Base-by-base conservation (phyloP, 2,113 vertebrate genomes). In the Laticauda laticaudata region DNA sequence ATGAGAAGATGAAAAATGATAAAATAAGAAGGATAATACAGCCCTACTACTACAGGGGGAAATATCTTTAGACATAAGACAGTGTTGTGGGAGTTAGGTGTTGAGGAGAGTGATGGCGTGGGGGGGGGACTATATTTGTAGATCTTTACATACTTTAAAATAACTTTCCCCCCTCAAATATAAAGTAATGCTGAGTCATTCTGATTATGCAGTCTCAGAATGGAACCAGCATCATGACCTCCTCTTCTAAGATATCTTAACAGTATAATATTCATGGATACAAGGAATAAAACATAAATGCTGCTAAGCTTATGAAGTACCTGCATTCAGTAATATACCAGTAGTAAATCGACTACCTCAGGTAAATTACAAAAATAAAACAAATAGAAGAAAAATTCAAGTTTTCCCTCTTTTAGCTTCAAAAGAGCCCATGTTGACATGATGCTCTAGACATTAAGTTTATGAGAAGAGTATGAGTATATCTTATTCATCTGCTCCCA, bases 401-500 rank as follows among this genome's bases (percentile, higher is more conserved):
- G 5, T 89, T 39, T 94, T 0, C 15, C 12, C n/a, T 24, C 7
- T 94, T 55, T 26, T 45, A 94, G 61, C 3, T 1, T 93, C 43
- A 5, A 90, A 95, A 92, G 0, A 2, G 86, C 61, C 95, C 0
- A 88, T 61, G 94, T 94, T 94, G 86, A 95, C 94, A 21, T 8
- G 0, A 4, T 86, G 2, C 7, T 54, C 0, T 1, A 90, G 43
- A 5, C 4, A 93, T 75, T 90, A 91, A 95, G 24, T 43, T 91
- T 92, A 86, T 92, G 90, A 7, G 93, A 93, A 39, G 6, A 5
- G 2, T 75, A 14, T 34, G 87, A 0, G 39, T 95, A 96, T 94
- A 95, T 92, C 90, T 93, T 94, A 94, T 92, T 34, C 91, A 87
- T 26, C 26, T 93, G 57, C 93, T 96, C 91, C 91, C 92, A 90